Base-by-base conservation (phyloP, 2,888 invertebrate species). In the Poecilobothrus nobilitatus region DNA sequence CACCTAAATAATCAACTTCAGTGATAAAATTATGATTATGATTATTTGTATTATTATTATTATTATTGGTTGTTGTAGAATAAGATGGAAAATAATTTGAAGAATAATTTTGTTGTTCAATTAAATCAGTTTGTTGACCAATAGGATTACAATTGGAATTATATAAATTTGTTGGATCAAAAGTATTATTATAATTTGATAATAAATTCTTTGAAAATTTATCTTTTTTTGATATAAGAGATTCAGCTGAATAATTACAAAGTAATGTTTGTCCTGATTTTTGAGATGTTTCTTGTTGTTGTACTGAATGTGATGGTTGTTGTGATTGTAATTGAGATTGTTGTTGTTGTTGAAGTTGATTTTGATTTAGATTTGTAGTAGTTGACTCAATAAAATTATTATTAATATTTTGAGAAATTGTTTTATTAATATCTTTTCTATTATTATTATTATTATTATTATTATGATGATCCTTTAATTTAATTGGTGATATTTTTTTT, bases 231-330 rank as follows among this genome's bases (percentile, higher is more conserved):
- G 74, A 73, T 53, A 75, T 73, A 8, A 75, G 63, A 8, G 75
- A 72, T 70, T 75, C 75, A 3, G 75, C 74, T 1, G 75, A 74
- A 66, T 75, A 75, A 63, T 70, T 75, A 65, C 73, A 72, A 10
- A 72, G 72, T 34, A 72, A 70, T 6, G 69, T 53, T 12, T 71
- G 71, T 44, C 71, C 72, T n/a, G 71, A 65, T 12, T 71, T 71
- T 22, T 62, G 61, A 20, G 12, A 34, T 27, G 44, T 22, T 6
- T 69, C 67, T 1, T 63, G 21, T 20, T 69, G 64, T 10, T 65
- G 65, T n/a, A n/a, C n/a, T 1, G 66, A 33, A 63, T 62, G 66
- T 20, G n/a, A n/a, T n/a, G n/a, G n/a, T n/a, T n/a, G n/a, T n/a
- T n/a, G n/a, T n/a, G n/a, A n/a, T n/a, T n/a, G n/a, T n/a, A n/a